phyloP scores from a whole-genome alignment of 1,140 invertebrate species.

The Nixonia krombeini region DNA sequence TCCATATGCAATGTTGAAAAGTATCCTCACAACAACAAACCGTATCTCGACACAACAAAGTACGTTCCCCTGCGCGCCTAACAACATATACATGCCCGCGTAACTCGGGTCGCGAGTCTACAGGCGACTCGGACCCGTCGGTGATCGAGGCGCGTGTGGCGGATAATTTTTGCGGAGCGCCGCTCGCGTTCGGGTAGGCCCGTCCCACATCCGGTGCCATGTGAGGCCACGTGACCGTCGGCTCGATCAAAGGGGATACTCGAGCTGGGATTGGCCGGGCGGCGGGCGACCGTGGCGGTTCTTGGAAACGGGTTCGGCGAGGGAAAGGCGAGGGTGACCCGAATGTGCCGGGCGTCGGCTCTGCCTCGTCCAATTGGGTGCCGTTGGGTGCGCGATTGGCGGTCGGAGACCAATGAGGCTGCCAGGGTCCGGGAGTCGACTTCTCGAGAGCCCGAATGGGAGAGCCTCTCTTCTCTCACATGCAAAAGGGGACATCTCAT shows the following conservation, averaged over 20 bases:
- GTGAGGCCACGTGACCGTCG: slow-evolving; percentile 17
- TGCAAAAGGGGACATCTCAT: slow-evolving; percentile 70
- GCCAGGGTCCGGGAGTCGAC: slow-evolving; percentile 20
- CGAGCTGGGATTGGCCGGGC: slow-evolving; percentile 17
- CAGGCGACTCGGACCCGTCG: slow-evolving; percentile 12
- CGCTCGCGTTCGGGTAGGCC: slow-evolving; percentile 20
- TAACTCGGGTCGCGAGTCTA: too few relatives aligned
- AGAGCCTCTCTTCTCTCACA: slow-evolving; percentile 63
- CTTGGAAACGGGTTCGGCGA: slow-evolving; percentile 16
- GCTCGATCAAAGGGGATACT: slow-evolving; percentile 6
- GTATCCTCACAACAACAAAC: too few relatives aligned
- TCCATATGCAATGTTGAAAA: too few relatives aligned
- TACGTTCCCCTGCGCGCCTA: too few relatives aligned
- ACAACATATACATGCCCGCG: too few relatives aligned
- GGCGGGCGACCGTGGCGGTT: slow-evolving; percentile 6
- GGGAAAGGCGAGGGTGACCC: slow-evolving; percentile 25
- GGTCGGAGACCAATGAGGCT: slow-evolving; percentile 54
- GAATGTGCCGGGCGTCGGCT: slow-evolving; percentile 34
- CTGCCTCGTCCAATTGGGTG: slow-evolving; percentile 18
- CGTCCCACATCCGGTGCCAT: slow-evolving; percentile 26
- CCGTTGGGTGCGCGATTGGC: slow-evolving; percentile 40
- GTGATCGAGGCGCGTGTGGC: slow-evolving; percentile 38
- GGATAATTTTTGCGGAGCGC: slow-evolving; percentile 25
- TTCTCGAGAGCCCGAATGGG: slow-evolving; percentile 27
- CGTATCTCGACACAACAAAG: too few relatives aligned